Conservation (phyloP, 2,797 vertebrate genomes). For the Tenualosa ilisha region DNA sequence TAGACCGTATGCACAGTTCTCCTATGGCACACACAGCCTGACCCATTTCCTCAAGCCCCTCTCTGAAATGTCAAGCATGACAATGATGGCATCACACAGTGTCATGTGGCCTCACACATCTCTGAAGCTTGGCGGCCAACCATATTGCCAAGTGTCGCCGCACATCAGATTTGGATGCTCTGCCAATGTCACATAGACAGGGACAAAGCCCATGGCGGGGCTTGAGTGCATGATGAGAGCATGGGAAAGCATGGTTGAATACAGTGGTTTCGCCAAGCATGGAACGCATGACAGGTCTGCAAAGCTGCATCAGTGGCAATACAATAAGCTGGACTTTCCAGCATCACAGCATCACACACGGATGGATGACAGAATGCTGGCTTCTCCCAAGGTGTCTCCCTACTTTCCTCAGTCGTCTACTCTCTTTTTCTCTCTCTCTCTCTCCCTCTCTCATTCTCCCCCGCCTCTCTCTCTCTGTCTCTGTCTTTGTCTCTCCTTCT, state of each 20-base stretch:
- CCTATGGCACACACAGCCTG: neutral
- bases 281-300: neutral
- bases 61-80: constrained; percentile 1
- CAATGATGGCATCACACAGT: neutral
- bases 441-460: neutral
- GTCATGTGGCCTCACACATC: neutral
- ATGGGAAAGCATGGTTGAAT: neutral
- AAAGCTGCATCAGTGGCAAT: neutral
- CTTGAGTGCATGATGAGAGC: neutral
- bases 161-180: neutral
- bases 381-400: neutral
- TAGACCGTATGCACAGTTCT: neutral
- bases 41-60: neutral
- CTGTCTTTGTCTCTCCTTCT: constrained; percentile 11
- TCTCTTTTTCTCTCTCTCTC: neutral
- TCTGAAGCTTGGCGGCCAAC: neutral
- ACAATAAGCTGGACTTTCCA: neutral
- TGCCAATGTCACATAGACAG: neutral
- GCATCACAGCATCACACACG: neutral
- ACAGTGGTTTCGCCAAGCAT: neutral
- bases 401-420: neutral
- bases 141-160: neutral
- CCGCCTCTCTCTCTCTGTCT: neutral
- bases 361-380: neutral
- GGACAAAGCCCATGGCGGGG: neutral